Base-by-base conservation (phyloP, 2,113 vertebrate species). In the Rana temporaria region DNA sequence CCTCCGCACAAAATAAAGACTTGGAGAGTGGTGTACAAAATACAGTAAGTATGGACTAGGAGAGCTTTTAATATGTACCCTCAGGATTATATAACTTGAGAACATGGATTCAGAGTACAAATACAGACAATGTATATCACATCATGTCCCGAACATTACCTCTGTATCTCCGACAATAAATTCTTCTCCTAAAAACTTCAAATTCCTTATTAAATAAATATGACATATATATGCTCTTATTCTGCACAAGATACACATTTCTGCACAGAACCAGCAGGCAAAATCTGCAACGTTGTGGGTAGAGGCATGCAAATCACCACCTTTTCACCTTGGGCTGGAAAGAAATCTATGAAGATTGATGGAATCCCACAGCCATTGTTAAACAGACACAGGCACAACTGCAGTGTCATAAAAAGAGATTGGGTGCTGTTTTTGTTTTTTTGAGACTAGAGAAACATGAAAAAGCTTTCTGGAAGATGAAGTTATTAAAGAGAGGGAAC, bases 401-500 rank as follows among this genome's bases (percentile, higher is more conserved):
- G 53, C 70, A 38, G 71, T 34, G 71, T 34, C 34, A 74, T 74
- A 26, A 56, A 30, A 55, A 57, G 22, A 57, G 17, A 57, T 57
- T 22, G 22, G 69, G 20, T 71, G 69, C 69, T 55, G 48, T 22
- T 68, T 32, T 71, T 73, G 68, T 56, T 74, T 53, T 74, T 11
- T 74, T 56, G 18, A 74, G 30, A 24, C 30, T 74, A 60, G 55
- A 74, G 55, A n/a, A 59, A 74, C 57, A 59, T 74, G 24, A 34
- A 74, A 59, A 60, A 19, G 34, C 55, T 74, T 74, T 60, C 71
- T 74, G 55, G 71, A 74, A 60, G 71, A 71, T 74, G 18, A 74
- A 74, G 71, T 74, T 74, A 74, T 73, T 73, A 56, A 56, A 73
- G 19, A 73, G 26, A 74, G 71, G 71, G 55, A 74, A 74, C 71